Conservation (phyloP, 1,140 invertebrate genomes). For the Brachionus manjavacas region DNA sequence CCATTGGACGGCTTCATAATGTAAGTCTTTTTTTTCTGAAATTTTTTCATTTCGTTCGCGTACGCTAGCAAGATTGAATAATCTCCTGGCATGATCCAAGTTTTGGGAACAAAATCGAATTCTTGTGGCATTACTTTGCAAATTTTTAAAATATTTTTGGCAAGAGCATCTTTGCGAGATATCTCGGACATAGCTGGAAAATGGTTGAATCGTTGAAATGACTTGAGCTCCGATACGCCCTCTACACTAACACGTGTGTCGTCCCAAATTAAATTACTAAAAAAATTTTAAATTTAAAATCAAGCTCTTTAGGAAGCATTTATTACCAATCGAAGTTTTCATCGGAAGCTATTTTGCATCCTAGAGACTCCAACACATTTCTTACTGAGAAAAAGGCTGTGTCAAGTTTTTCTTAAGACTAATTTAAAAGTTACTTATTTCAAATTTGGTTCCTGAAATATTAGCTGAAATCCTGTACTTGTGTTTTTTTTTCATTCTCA, state of each 20-base stretch:
- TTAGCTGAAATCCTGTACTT: conserved; percentile 48
- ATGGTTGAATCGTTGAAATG: conserved; percentile 57
- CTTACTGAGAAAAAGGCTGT: conserved; percentile 49
- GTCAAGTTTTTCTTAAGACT: neutral
- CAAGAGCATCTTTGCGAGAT: conserved; percentile 55
- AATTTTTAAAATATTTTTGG: conserved; percentile 55
- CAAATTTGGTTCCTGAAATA: conserved; percentile 56
- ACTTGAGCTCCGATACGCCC: conserved; percentile 53
- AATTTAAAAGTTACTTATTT: conserved; percentile 52
- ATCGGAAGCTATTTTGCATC: conserved; percentile 50
- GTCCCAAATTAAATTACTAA: conserved; percentile 54
- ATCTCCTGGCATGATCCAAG: conserved; percentile 56
- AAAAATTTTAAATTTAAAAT: neutral
- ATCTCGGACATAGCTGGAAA: conserved; percentile 58
- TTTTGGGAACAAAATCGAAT: conserved; percentile 55
- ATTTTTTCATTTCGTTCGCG: conserved; percentile 52
- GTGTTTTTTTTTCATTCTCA: conserved; percentile 49
- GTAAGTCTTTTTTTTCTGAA: conserved; percentile 52
- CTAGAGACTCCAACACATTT: conserved; percentile 50
- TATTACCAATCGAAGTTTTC: conserved; percentile 51
- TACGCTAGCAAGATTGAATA: conserved; percentile 51
- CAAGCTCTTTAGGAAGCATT: neutral
- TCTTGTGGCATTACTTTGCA: conserved; percentile 53
- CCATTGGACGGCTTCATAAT: conserved; percentile 58
- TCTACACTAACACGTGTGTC: conserved; percentile 55